Evolutionary conservation across 2,113 vertebrate genomes (phyloP).

Genomic region (Tricholaema leucomelas): DNA sequence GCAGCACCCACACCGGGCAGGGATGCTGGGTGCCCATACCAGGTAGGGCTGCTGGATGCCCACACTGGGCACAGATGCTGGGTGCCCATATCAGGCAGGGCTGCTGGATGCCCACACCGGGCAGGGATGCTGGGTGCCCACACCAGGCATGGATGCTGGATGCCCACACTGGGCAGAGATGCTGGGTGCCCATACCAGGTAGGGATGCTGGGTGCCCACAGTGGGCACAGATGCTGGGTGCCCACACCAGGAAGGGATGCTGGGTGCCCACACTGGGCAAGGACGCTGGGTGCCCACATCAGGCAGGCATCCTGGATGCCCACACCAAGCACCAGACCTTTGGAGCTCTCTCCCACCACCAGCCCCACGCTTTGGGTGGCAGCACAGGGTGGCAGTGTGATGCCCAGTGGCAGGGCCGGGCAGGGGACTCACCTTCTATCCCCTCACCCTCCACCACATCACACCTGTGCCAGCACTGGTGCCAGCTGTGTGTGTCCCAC

Average conservation of each 20-base stretch:
- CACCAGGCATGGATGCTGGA: accelerated
- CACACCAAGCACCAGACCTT: neutral
- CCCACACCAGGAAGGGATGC: accelerated
- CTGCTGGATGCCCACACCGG: neutral
- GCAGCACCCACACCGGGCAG: accelerated
- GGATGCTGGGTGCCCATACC: no score
- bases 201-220: neutral
- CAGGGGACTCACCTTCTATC: no score
- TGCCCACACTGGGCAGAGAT: accelerated
- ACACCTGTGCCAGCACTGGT: accelerated
- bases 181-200: neutral
- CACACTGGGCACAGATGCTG: neutral
- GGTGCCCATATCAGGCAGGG: accelerated
- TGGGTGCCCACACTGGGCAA: neutral
- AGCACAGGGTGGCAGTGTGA: neutral
- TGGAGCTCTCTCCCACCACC: accelerated
- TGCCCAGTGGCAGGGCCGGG: no score
- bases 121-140: neutral
- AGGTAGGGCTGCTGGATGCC: neutral
- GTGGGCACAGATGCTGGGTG: accelerated
- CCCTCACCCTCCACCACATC: no score
- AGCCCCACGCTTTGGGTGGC: neutral
- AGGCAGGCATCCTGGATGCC: neutral
- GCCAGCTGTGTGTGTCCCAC: neutral
- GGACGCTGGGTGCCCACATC: neutral